Evolutionary conservation across 2,113 vertebrate species (phyloP), one percentile per base, ranked within the genome.

Genomic region (Macroglossus sobrinus): DNA sequence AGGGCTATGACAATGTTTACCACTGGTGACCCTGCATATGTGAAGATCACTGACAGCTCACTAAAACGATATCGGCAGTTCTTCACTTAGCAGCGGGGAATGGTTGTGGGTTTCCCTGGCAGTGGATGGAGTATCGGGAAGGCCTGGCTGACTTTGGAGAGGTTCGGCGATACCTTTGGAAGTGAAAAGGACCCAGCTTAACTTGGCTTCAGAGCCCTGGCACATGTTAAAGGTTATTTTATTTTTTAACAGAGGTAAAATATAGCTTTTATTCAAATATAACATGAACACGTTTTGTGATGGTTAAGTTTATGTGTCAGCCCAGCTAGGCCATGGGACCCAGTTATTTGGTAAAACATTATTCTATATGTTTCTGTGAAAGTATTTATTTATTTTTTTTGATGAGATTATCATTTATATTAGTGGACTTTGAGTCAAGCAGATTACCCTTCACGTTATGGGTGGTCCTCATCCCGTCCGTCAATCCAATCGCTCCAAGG

Each of bases 281-380:
- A 82, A 57, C 3, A 40, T 40, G 26, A 55, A 86, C 28, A 63
- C 26, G 22, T n/a, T n/a, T n/a, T 84, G 4, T 86, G 33, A 40
- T 71, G 22, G 59, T 75, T 92, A 82, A 76, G 61, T 71, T 79
- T 79, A 35, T 79, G 13, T 55, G 43, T 85, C 38, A 87, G 26
- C 47, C 28, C 89, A 53, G 11, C n/a, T 38, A 75, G n/a, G 24
- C 45, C 43, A 13, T 12, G 13, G 26, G 57, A 82, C n/a, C 16
- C 75, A 96, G 59, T 45, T 53, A 81, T 68, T 88, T 92, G 84
- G 7, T 57, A 50, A 68, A 87, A 71, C 50, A 78, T 89, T 93
- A 71, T 33, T 63, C 40, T 53, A 63, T 12, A 75, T 79, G 68
- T 88, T 93, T 69, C 26, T 30, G 11, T 68, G 74, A 94, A 53